Conservation (phyloP, 2,113 vertebrate species). For the Naja naja region DNA sequence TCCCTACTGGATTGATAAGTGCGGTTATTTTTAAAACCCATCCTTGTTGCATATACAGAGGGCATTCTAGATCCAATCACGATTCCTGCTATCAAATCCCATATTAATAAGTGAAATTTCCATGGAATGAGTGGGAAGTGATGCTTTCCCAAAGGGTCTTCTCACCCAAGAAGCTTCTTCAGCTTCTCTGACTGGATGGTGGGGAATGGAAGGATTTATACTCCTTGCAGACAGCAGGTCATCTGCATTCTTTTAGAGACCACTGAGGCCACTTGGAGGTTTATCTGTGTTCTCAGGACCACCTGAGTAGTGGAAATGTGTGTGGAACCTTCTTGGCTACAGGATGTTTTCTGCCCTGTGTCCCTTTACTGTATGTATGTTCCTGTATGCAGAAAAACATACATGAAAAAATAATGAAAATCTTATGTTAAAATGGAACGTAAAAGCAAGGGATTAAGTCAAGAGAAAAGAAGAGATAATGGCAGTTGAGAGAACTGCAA, state of each 20-base stretch:
- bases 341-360: no score
- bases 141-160: not conserved
- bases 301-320: no score
- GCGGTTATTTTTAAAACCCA: not conserved
- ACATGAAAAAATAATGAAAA: not conserved
- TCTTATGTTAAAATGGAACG: not conserved
- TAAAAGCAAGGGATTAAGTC: not conserved
- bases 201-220: no score
- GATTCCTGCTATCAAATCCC: conserved; percentile 21
- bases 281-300: no score
- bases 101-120: not conserved
- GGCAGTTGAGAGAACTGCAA: not conserved
- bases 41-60: not conserved
- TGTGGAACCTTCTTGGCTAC: no score
- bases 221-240: no score
- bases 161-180: no score
- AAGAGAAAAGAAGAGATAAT: not conserved
- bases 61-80: not conserved
- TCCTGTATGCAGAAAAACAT: no score
- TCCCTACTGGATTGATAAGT: conserved; percentile 9
- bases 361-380: no score
- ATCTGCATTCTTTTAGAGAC: no score
- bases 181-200: no score
- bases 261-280: no score
- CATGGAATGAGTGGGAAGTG: not conserved